These are phyloP conservation scores for Crocuta crocuta DNA, from an alignment of 2,113 vertebrate species.

Conservation along the genomic window DNA sequence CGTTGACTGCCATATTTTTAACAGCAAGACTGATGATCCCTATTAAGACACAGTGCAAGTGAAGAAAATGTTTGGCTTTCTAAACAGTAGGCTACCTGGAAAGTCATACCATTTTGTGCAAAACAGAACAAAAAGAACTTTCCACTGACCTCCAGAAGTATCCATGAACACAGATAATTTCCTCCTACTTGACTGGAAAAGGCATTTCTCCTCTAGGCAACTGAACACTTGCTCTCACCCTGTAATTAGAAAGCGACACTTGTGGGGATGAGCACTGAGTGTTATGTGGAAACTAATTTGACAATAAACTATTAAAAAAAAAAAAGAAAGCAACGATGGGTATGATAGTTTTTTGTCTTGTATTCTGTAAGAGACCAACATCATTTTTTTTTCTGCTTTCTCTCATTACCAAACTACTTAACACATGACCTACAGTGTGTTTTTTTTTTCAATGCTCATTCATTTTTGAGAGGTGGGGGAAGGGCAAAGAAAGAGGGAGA, in stretches of 20 bases:
- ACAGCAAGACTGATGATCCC: not conserved
- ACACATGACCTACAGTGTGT: not conserved
- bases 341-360: not conserved
- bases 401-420: not conserved
- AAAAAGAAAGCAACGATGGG: not conserved
- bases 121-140: not conserved
- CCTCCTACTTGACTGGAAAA: not conserved
- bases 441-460: no score
- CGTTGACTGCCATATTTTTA: not conserved
- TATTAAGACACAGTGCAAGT: not conserved
- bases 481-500: no score
- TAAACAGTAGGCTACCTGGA: not conserved
- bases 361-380: not conserved
- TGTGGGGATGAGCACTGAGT: no score
- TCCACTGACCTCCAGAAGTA: not conserved
- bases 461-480: no score
- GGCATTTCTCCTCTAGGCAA: not conserved
- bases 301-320: no score
- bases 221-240: not conserved
- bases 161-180: not conserved
- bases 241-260: not conserved
- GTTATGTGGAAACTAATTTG: no score
- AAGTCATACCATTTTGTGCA: not conserved
- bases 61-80: not conserved
- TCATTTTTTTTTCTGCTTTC: not conserved